Evolutionary conservation across 1,140 invertebrate species (phyloP).

Genomic region (Argopecten irradians): DNA sequence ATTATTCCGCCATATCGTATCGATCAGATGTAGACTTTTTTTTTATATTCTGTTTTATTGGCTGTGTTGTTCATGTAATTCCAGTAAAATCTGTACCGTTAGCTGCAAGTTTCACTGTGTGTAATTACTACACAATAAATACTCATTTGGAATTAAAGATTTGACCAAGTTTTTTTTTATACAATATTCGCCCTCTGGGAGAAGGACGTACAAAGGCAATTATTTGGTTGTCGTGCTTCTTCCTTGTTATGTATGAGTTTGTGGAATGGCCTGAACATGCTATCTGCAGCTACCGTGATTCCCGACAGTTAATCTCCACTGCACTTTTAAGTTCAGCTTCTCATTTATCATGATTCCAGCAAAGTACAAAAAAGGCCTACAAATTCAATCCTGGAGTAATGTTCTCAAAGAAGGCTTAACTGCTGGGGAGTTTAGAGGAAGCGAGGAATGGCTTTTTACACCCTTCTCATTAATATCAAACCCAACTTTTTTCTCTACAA

Average conservation of each 20-base stretch:
- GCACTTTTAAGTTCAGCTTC: background rate
- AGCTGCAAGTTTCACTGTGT: background rate
- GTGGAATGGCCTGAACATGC: background rate
- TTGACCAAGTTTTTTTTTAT: background rate
- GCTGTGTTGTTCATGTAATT: background rate
- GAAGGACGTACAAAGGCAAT: background rate
- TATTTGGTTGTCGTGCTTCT: background rate
- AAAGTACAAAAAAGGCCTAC: background rate
- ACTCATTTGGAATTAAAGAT: background rate
- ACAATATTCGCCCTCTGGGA: background rate
- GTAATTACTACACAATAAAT: background rate
- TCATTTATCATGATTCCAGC: background rate
- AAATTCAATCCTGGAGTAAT: background rate
- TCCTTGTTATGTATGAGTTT: background rate
- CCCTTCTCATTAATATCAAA: too few relatives aligned
- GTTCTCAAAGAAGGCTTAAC: background rate
- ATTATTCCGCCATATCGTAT: background rate
- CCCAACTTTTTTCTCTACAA: too few relatives aligned
- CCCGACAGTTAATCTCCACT: background rate
- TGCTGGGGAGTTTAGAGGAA: too few relatives aligned
- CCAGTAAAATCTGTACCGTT: background rate
- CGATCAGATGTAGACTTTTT: background rate
- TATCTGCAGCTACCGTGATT: background rate
- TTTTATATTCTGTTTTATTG: background rate
- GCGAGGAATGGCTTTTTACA: too few relatives aligned